A percentile compares a stretch with the other conserved stretches of the same genome.
Conservation (phyloP, 2,113 vertebrate genomes). For the Calonectris borealis region DNA sequence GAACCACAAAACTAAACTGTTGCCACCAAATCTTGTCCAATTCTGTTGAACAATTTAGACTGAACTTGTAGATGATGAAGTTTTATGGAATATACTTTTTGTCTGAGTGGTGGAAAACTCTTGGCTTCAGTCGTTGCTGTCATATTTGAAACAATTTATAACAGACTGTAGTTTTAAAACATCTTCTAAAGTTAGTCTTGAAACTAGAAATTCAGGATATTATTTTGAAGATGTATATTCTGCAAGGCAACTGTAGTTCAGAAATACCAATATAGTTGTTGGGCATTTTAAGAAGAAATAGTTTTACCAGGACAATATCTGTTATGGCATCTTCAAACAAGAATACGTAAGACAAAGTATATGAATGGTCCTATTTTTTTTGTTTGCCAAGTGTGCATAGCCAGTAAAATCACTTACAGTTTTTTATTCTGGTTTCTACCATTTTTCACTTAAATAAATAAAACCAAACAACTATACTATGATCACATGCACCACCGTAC, state of each 20-base stretch:
- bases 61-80: background rate
- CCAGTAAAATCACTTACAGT: background rate
- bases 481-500: accelerated
- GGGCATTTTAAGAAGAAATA: background rate
- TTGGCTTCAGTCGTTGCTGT: background rate
- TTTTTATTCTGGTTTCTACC: background rate
- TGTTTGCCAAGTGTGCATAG: background rate
- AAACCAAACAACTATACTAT: background rate
- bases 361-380: background rate
- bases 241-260: background rate
- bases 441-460: background rate
- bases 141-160: background rate
- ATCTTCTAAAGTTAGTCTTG: background rate
- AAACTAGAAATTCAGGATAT: background rate
- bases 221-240: background rate
- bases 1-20: background rate
- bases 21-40: background rate
- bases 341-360: background rate
- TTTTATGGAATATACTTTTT: background rate
- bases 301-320: background rate
- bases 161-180: background rate
- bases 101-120: background rate
- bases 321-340: background rate
- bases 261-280: background rate
- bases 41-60: background rate